Evolutionary conservation across 1,140 invertebrate species (phyloP).

Genomic region (Trinorchestia longiramus): DNA sequence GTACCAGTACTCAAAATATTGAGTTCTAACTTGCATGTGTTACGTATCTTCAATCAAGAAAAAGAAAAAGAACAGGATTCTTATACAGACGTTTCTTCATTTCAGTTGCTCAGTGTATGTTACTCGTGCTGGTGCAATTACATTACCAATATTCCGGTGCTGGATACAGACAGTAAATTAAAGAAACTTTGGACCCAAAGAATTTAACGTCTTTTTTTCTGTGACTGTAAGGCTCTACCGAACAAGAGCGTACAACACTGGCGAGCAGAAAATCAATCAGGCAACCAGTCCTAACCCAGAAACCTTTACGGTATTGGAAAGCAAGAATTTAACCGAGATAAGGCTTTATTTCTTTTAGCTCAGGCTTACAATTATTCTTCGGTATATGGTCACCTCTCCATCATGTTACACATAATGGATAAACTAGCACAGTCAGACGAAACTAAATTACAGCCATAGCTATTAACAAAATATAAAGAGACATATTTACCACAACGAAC

Average conservation of each 20-base stretch:
- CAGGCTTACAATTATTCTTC: too few species aligned
- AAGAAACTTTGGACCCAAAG: neutral
- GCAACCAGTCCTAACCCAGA: neutral
- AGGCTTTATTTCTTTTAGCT: neutral
- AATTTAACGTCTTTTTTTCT: neutral
- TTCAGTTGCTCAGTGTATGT: too few species aligned
- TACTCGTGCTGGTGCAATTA: neutral
- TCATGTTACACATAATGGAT: too few species aligned
- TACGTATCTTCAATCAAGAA: neutral
- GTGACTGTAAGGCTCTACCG: neutral
- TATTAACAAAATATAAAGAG: too few species aligned
- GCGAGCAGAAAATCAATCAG: neutral
- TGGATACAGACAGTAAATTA: neutral
- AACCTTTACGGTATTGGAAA: constrained; percentile 23
- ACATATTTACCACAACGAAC: too few species aligned
- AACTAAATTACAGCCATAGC: too few species aligned
- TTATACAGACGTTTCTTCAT: neutral
- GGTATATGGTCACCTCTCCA: too few species aligned
- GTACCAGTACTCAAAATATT: too few species aligned
- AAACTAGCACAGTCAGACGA: too few species aligned
- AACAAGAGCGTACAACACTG: neutral
- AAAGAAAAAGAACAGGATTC: neutral
- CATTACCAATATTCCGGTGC: neutral
- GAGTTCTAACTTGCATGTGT: neutral
- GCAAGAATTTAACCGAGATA: neutral